Conservation (phyloP, 1,140 invertebrate genomes). For the Sarcophaga bullata region DNA sequence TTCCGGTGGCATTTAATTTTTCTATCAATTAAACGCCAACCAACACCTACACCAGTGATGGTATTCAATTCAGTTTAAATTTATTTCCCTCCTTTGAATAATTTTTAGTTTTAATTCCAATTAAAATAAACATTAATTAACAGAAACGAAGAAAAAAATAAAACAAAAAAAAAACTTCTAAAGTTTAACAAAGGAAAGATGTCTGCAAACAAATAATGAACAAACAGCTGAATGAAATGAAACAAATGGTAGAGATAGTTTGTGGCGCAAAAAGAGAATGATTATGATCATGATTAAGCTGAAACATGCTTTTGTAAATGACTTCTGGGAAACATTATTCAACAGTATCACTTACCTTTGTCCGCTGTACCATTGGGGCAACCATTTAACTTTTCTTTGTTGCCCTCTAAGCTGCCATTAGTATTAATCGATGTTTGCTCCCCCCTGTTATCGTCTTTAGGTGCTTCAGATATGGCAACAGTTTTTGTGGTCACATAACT, state of each 20-base stretch:
- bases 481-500: constrained; percentile 63
- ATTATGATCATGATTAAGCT: not conserved
- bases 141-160: no score
- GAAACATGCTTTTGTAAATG: not conserved
- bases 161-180: not conserved
- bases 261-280: not conserved
- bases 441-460: constrained; percentile 44
- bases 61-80: not conserved
- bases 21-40: not conserved
- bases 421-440: not conserved
- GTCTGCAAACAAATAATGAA: not conserved
- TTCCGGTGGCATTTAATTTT: not conserved
- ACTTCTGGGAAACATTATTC: not conserved
- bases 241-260: not conserved
- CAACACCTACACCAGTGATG: not conserved
- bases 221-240: constrained; percentile 34
- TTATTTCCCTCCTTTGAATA: not conserved
- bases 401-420: not conserved
- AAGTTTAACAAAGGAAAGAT: not conserved
- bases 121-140: constrained; percentile 6
- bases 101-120: not conserved
- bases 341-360: constrained; percentile 22
- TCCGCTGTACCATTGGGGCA: constrained; percentile 1
- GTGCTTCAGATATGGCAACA: constrained; percentile 55
- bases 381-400: not conserved